phyloP scores from a whole-genome alignment of 2,888 invertebrate genomes.

The Eupeodes luniger region DNA sequence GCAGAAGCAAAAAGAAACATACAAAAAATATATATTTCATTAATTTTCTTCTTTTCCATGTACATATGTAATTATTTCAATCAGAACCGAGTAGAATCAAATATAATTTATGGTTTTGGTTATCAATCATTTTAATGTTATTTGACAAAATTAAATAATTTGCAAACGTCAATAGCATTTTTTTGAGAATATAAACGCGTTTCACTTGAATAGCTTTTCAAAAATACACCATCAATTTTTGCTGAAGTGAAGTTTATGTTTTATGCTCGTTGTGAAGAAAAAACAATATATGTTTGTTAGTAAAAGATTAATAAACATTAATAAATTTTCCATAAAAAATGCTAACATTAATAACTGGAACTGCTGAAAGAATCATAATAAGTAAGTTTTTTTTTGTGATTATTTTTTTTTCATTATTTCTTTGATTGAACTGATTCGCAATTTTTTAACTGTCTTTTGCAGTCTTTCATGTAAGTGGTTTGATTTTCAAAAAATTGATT shows the following conservation, averaged over 20 bases:
- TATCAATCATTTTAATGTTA: slow-evolving; percentile 37
- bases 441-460: too few relatives aligned
- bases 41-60: background rate
- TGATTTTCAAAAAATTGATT: too few relatives aligned
- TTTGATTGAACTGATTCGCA: too few relatives aligned
- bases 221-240: slow-evolving; percentile 1
- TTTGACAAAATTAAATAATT: slow-evolving; percentile 30
- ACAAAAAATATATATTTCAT: background rate
- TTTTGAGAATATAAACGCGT: background rate
- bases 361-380: too few relatives aligned
- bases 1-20: background rate
- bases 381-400: too few relatives aligned
- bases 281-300: background rate
- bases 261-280: background rate
- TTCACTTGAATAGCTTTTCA: slow-evolving; percentile 8
- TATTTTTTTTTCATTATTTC: too few relatives aligned
- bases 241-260: background rate
- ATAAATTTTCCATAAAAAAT: background rate
- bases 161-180: slow-evolving; percentile 24
- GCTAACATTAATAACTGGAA: background rate
- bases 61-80: slow-evolving; percentile 23
- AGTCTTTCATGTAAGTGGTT: too few relatives aligned
- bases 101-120: slow-evolving; percentile 13
- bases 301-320: background rate
- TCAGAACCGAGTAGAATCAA: slow-evolving; percentile 11